These are phyloP conservation scores for Malurus cyaneus DNA, from an alignment of 2,113 vertebrate species.

Conservation along the genomic window DNA sequence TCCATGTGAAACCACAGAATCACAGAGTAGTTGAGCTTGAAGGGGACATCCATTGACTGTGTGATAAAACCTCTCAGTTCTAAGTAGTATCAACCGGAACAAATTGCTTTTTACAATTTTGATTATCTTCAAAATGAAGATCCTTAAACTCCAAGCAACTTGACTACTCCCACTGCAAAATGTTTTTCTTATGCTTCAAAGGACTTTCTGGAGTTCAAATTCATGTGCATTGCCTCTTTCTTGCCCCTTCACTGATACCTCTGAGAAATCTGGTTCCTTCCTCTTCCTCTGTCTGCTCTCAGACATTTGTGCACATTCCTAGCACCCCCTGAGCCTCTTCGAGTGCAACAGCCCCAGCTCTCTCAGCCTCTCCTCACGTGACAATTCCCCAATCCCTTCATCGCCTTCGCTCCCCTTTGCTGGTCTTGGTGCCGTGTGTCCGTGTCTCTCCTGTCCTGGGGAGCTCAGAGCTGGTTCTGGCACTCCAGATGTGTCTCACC, in stretches of 20 bases:
- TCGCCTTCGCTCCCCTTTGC: not conserved
- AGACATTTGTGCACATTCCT: not conserved
- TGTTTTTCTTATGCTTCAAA: rapidly evolving
- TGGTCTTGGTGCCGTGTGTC: not conserved
- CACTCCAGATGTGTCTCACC: not conserved
- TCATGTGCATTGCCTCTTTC: not conserved
- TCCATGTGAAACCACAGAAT: not conserved
- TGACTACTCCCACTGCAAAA: not conserved
- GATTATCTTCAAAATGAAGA: not conserved
- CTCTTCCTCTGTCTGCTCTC: not conserved
- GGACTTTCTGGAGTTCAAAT: not conserved
- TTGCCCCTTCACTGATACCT: not conserved
- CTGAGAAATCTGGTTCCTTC: not conserved
- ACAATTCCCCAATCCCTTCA: not conserved
- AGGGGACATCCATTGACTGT: not conserved
- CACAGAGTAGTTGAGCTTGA: not conserved
- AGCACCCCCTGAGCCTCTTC: not conserved
- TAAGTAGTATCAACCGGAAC: not conserved
- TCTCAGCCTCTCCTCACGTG: not conserved
- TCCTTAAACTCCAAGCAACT: not conserved
- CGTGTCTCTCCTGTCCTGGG: not conserved
- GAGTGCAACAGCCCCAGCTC: not conserved
- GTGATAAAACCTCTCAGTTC: not conserved
- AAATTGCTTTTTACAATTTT: not conserved
- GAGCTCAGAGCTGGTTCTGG: not conserved